Evolutionary conservation across 2,888 invertebrate genomes (phyloP), one percentile per base, ranked within the genome.

Genomic region (Azorinus chamasolen): DNA sequence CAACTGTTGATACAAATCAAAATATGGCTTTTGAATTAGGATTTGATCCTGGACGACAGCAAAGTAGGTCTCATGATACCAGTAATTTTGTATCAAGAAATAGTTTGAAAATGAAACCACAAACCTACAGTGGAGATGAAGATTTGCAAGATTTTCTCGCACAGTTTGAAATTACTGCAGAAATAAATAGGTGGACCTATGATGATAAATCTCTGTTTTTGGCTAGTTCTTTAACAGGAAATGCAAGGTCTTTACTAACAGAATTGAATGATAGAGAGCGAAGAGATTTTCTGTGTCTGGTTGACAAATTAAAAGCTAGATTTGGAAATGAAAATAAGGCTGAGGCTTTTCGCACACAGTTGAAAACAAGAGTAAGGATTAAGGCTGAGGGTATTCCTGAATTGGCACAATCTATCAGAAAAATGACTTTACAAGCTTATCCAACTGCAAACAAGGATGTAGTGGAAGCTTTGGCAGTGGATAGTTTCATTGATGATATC

Each of bases 151-250:
- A 79, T 14, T 79, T 69, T 41, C 43, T 76, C 0, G 14, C 65
- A 10, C 76, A 73, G 27, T 79, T 76, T 66, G 25, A 73, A 20
- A 72, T 76, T 12, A 14, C 72, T 8, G 39, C 72, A 10, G 80
- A 73, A n/a, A 39, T 80, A 18, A 76, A 80, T 63, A 46, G 96
- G 95, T 95, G 88, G 46, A 84, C 74, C 54, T 64, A 59, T 63
- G 16, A 53, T 12, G 45, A 32, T 10, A 78, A 79, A 63, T 32
- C 75, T n/a, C 46, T 82, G 12, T 55, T 73, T 43, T 45, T 82
- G 12, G 84, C 82, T 14, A 69, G 69, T 46, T 62, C 71, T 64
- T 57, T 82, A 16, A 66, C 37, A 16, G 77, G 75, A 5, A 14
- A 24, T 18, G 77, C 77, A 27, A 45, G 65, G n/a, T 46, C 79